Base-by-base conservation (phyloP, 2,888 invertebrate species). In the Tiphia femorata region DNA sequence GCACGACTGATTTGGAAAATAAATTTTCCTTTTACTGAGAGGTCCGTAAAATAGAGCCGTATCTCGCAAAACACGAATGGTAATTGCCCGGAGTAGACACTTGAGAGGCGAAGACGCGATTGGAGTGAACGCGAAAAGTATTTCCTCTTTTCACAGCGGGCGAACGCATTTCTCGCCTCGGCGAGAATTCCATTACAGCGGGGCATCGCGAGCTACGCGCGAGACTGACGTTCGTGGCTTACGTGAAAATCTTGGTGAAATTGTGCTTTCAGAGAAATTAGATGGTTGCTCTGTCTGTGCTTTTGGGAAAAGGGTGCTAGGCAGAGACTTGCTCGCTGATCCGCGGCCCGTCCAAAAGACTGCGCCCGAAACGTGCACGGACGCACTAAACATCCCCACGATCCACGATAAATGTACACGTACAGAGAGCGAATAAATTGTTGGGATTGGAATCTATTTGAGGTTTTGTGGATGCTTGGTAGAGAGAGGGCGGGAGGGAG, bases 111-210 rank as follows among this genome's bases (percentile, higher is more conserved):
- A n/a, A n/a, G n/a, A n/a, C n/a, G n/a, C n/a, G n/a, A n/a, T n/a
- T n/a, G n/a, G n/a, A n/a, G n/a, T n/a, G n/a, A n/a, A n/a, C n/a
- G n/a, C n/a, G n/a, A n/a, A n/a, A n/a, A n/a, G n/a, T n/a, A n/a
- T n/a, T n/a, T n/a, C n/a, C n/a, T n/a, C n/a, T n/a, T n/a, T n/a
- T n/a, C n/a, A n/a, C n/a, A n/a, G n/a, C n/a, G n/a, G n/a, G n/a
- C 44, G 46, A 35, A 46, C 41, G 46, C 44, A 42, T 37, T n/a
- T 49, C 49, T 30, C 54, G 38, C 49, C 49, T 50, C 44, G 48
- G 43, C 42, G 58, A 52, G 58, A 66, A 72, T 70, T 58, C 70
- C 59, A 64, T 70, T 70, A 64, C 51, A 57, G 47, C 51, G 57
- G 33, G 54, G 57, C 50, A 53, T 50, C 49, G 54, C 48, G 61